phyloP scores from a whole-genome alignment of 2,113 vertebrate species.

The Pygathrix nemaeus region DNA sequence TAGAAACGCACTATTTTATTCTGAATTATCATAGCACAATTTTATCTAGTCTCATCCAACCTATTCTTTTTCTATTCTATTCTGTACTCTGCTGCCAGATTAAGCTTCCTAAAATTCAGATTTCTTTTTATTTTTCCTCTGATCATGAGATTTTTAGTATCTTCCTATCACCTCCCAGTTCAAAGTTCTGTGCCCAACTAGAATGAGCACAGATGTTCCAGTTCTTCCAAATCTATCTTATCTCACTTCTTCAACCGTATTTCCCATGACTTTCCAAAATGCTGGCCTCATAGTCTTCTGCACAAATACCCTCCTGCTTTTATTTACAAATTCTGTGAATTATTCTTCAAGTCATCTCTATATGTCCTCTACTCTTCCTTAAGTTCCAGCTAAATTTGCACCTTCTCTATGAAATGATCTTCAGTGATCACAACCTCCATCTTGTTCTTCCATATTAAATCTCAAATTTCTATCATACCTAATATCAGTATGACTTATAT shows the following conservation, averaged over 20 bases:
- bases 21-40: not conserved
- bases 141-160: not conserved
- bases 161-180: not conserved
- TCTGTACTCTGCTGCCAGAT: not conserved
- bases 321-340: not conserved
- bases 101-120: not conserved
- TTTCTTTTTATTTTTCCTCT: not conserved
- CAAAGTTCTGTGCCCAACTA: not conserved
- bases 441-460: not conserved
- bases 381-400: not conserved
- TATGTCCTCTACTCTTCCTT: not conserved
- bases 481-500: not conserved
- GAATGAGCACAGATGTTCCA: not conserved
- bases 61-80: not conserved
- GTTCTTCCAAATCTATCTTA: not conserved
- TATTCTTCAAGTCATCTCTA: not conserved
- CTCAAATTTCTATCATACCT: not conserved
- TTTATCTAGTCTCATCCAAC: not conserved
- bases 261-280: not conserved
- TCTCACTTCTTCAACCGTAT: not conserved
- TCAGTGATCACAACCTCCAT: not conserved
- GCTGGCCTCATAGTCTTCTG: not conserved
- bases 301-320: not conserved
- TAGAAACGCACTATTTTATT: conserved; percentile 21
- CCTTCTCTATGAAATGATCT: not conserved